A percentile compares a stretch with the other conserved stretches of the same genome.
Evolutionary conservation across 2,888 invertebrate species (phyloP).

Genomic region (Lycocerus yunnanus): DNA sequence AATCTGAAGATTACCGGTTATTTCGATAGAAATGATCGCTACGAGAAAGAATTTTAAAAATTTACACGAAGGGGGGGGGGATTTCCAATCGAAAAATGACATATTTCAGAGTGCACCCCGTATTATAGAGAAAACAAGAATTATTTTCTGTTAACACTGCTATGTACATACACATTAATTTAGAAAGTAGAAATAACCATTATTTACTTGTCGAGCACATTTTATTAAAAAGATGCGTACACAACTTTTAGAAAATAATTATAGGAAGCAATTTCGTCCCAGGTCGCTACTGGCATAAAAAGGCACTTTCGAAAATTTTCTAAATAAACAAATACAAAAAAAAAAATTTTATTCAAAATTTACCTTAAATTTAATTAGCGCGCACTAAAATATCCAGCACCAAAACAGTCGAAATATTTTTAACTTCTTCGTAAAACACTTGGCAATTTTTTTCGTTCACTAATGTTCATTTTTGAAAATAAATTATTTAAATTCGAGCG

Average conservation of each 20-base stretch:
- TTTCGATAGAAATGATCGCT: background rate
- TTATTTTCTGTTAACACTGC: background rate
- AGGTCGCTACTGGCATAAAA: background rate
- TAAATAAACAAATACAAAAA: background rate
- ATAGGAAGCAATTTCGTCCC: background rate
- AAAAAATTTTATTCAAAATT: background rate
- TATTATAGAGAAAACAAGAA: background rate
- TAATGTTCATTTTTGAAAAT: background rate
- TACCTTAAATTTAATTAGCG: slow-evolving; percentile 2
- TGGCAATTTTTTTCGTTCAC: background rate
- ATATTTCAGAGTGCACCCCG: background rate
- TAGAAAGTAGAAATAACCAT: slow-evolving; percentile 17
- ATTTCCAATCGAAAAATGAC: background rate
- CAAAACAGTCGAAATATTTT: background rate
- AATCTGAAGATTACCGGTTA: background rate
- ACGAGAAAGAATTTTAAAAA: background rate
- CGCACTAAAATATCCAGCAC: background rate
- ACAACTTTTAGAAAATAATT: slow-evolving; percentile 3
- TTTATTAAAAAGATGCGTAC: background rate
- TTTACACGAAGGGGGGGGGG: background rate
- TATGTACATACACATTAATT: background rate
- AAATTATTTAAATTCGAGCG: background rate
- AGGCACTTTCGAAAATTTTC: background rate
- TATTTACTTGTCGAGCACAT: slow-evolving; percentile 2
- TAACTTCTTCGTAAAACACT: background rate